Evolutionary conservation across 2,888 invertebrate species (phyloP), one percentile per base, ranked within the genome.

Genomic region (Eupithecia inturbata): DNA sequence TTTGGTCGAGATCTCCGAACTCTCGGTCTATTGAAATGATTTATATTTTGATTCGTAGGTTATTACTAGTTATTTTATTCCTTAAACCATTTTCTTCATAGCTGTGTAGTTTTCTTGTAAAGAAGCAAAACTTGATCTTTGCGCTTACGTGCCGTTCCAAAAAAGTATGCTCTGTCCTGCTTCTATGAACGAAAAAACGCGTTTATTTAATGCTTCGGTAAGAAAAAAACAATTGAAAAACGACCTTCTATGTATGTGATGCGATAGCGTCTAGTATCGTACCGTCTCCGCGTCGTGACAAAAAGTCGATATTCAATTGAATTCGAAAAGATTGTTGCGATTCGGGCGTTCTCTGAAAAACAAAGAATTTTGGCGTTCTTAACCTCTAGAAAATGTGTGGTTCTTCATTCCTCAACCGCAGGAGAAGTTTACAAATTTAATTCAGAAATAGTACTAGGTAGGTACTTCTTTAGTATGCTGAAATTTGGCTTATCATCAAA

Each of bases 291-390:
- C n/a, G 36, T 10, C 22, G 57, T 26, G 57, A 57, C 57, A 57
- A 57, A 57, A 57, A 57, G 22, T 57, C 39, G 36, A 66, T n/a
- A 66, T 22, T n/a, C 36, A 53, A 53, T 57, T 57, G 57, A 57
- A 57, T 57, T 57, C 57, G 57, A 57, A 57, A 57, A 57, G 26
- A 57, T 22, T 57, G 57, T 57, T 26, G 14, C 57, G 49, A 53
- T n/a, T 53, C 12, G 53, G 22, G 53, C 53, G 53, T 22, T 26
- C 12, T 57, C 26, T 5, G n/a, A 3, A 57, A 26, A 57, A 57
- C 69, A 22, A 60, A 49, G 49, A 57, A 57, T 57, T 1, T 26
- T 2, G 26, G 12, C 26, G 4, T 22, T 53, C n/a, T 49, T 22
- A 22, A 22, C 22, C 53, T 53, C 53, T 22, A 53, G 14, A 26